Evolutionary conservation across 23 tunicate genomes (phyloP).

Genomic region (Trididemnum clinides): DNA sequence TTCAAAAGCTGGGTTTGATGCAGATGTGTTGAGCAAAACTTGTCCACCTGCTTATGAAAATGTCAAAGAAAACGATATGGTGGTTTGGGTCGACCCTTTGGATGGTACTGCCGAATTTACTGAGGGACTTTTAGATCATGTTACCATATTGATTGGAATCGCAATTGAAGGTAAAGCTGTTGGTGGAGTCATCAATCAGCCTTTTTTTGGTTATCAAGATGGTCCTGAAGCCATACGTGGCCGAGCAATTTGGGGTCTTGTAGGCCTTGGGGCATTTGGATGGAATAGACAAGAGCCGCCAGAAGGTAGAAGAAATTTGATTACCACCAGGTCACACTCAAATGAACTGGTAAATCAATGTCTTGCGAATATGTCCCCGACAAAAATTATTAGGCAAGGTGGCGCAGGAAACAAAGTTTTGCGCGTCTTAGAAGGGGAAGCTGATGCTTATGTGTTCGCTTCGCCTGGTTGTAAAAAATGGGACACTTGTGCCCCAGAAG

Average conservation of each 20-base stretch:
- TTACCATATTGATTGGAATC: conserved; percentile 91
- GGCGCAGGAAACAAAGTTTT: conserved; percentile 99
- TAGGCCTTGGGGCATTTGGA: conserved; percentile 97
- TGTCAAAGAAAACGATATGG: conserved; percentile 74
- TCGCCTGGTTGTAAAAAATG: conserved; percentile 98
- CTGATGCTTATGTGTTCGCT: conserved; percentile 98
- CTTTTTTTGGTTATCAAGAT: conserved; percentile 88
- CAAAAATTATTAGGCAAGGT: conserved; percentile 86
- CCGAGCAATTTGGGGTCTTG: conserved; percentile 96
- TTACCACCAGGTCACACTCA: conserved; percentile 94
- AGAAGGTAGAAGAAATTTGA: conserved; percentile 60
- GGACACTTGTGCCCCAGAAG: conserved; percentile 99
- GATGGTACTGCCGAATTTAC: conserved; percentile 99
- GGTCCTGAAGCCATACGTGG: conserved; percentile 75
- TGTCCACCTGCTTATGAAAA: conserved; percentile 61
- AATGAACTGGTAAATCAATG: conserved; percentile 85
- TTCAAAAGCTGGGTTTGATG: conserved; percentile 75
- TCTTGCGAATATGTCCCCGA: conserved; percentile 88
- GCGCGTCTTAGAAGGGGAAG: conserved; percentile 93
- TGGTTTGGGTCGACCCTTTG: conserved; percentile 98
- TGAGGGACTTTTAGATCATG: conserved; percentile 89
- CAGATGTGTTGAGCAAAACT: conserved; percentile 57
- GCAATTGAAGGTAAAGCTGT: conserved; percentile 98
- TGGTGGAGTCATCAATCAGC: conserved; percentile 96
- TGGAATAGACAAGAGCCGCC: conserved; percentile 83